Evolutionary conservation across 23 tunicate genomes (phyloP).

Genomic region (Halocynthia roretzi): DNA sequence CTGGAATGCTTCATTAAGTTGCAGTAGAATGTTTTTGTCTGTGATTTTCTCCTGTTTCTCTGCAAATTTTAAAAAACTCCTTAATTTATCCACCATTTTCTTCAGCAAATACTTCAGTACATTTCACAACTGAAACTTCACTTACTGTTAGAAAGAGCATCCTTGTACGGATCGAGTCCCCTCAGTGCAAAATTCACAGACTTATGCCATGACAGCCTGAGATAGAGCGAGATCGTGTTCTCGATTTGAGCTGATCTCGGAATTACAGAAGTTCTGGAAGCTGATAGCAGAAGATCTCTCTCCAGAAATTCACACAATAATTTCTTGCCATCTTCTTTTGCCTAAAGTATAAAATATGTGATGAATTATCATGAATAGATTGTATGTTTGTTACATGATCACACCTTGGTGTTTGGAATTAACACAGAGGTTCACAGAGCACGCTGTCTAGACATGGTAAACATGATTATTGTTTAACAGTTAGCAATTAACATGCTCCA

Average conservation of each 20-base stretch:
- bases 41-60: slow-evolving; percentile 12
- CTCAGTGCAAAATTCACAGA: slow-evolving; percentile 21
- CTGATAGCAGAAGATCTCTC: slow-evolving; percentile 41
- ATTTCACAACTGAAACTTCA: background rate
- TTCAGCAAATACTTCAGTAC: too few relatives aligned
- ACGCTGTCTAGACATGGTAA: too few relatives aligned
- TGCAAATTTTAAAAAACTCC: background rate
- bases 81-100: too few relatives aligned
- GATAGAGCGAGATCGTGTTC: slow-evolving; percentile 40
- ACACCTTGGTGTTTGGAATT: background rate
- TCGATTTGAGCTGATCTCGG: slow-evolving; percentile 43
- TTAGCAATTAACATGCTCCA: too few relatives aligned
- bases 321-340: background rate
- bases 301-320: slow-evolving; percentile 45
- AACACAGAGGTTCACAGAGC: background rate
- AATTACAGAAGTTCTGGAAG: slow-evolving; percentile 38
- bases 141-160: slow-evolving; percentile 28
- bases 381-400: background rate
- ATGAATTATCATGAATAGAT: too few relatives aligned
- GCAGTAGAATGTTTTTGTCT: background rate
- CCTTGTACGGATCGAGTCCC: slow-evolving; percentile 58
- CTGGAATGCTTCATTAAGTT: background rate
- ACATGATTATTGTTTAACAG: too few relatives aligned
- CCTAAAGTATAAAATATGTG: background rate
- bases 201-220: slow-evolving; percentile 77